Evolutionary conservation across 1,140 invertebrate genomes (phyloP).

Genomic region (Oncopeltus fasciatus): DNA sequence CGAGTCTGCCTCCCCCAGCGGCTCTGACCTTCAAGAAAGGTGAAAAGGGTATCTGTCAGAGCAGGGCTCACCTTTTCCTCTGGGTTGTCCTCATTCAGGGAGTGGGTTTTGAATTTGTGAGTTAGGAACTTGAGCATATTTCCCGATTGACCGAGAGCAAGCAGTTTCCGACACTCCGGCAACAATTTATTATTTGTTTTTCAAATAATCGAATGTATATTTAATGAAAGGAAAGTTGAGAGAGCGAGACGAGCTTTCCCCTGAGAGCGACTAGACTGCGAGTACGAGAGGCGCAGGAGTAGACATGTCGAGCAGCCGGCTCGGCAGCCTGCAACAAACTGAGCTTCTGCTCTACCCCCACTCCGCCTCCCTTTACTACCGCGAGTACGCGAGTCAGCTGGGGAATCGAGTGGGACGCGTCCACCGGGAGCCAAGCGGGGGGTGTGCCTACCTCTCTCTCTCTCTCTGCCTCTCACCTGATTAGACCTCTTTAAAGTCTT

Average conservation of each 20-base stretch:
- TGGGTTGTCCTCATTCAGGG: conserved; percentile 56
- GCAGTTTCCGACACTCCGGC: too few relatives aligned
- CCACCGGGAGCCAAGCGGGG: conserved; percentile 32
- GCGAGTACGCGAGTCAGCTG: conserved; percentile 35
- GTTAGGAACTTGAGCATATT: conserved; percentile 67
- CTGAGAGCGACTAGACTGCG: not conserved
- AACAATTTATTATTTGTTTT: not conserved
- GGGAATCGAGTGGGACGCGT: conserved; percentile 35
- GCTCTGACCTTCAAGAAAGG: conserved; percentile 26
- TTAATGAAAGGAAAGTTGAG: not conserved
- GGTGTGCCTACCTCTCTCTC: conserved; percentile 16
- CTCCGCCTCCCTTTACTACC: conserved; percentile 28
- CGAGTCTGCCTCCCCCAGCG: too few relatives aligned
- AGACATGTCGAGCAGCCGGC: not conserved
- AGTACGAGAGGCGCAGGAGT: not conserved
- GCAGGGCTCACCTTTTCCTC: conserved; percentile 41
- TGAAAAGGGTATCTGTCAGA: conserved; percentile 18
- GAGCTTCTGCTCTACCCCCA: conserved; percentile 23
- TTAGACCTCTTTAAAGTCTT: too few relatives aligned
- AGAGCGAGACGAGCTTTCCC: not conserved
- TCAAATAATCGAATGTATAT: not conserved
- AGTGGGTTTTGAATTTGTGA: conserved; percentile 62
- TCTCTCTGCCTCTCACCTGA: conserved; percentile 17
- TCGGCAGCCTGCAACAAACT: conserved; percentile 35
- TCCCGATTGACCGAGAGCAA: conserved; percentile 22